phyloP scores from a whole-genome alignment of 2,888 invertebrate genomes.

The Caenorhabditis sp. region DNA sequence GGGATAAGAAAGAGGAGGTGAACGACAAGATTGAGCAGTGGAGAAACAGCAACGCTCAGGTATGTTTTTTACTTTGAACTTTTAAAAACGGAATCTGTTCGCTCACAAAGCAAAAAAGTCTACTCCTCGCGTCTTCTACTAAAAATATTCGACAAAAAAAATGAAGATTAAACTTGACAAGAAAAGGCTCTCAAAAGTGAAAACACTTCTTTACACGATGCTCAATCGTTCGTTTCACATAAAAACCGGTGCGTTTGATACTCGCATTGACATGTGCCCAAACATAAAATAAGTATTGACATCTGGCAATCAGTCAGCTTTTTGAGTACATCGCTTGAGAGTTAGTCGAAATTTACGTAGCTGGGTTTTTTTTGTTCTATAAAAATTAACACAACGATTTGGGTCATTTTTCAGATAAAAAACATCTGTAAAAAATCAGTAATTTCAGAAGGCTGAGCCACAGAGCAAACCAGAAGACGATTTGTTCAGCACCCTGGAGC shows the following conservation, averaged over 20 bases:
- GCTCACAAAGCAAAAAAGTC: no score
- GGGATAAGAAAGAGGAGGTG: constrained; percentile 71
- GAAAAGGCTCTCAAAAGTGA: no score
- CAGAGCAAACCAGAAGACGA: constrained; percentile 68
- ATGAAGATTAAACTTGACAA: no score
- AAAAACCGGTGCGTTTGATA: background rate
- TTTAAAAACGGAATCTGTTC: constrained; percentile 1
- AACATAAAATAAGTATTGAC: background rate
- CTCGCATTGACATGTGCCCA: background rate
- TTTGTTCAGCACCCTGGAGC: constrained; percentile 78
- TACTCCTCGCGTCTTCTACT: no score
- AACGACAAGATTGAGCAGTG: constrained; percentile 81
- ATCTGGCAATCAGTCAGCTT: background rate
- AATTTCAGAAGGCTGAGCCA: constrained; percentile 45
- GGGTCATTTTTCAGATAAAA: no score
- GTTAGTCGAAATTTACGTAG: no score
- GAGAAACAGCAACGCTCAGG: constrained; percentile 60
- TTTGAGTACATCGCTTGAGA: background rate
- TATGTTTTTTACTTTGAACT: background rate
- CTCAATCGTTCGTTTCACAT: background rate
- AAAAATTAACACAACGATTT: no score
- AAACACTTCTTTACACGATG: background rate
- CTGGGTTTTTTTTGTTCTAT: no score
- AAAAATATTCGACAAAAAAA: no score
- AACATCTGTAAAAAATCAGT: background rate